Evolutionary conservation across 2,888 invertebrate genomes (phyloP).

Genomic region (Salpingus planirostris): DNA sequence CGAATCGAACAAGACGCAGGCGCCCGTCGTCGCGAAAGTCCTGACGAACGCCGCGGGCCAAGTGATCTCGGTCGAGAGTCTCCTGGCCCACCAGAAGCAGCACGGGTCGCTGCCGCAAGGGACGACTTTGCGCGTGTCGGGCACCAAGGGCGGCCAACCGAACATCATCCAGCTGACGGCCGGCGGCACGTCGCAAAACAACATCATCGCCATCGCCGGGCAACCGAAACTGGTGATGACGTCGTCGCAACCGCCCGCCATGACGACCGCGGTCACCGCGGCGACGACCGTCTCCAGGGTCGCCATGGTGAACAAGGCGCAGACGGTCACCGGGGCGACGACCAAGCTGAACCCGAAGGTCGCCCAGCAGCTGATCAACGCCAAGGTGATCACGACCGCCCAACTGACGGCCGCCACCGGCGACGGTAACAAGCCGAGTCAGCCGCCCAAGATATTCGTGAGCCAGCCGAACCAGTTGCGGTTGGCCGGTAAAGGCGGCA

Average conservation of each 20-base stretch:
- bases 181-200: conserved; percentile 42
- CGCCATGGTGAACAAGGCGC: conserved; percentile 19
- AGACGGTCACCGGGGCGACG: conserved; percentile 3
- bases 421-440: conserved; percentile 18
- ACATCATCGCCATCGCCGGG: conserved; percentile 36
- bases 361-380: conserved; percentile 41
- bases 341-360: conserved; percentile 36
- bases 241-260: conserved; percentile 16
- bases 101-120: conserved; percentile 46
- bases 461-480: conserved; percentile 17
- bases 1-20: conserved; percentile 38
- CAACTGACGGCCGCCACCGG: conserved; percentile 25
- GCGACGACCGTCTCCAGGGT: conserved; percentile 24
- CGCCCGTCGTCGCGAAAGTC: conserved; percentile 61
- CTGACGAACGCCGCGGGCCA: conserved; percentile 59
- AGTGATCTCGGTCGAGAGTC: conserved; percentile 51
- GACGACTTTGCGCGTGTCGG: conserved; percentile 43
- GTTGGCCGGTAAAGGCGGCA: conserved; percentile 22
- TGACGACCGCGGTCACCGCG: conserved; percentile 21
- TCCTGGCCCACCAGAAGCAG: conserved; percentile 47
- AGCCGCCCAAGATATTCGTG: conserved; percentile 29
- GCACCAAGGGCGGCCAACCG: conserved; percentile 41
- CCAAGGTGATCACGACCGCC: conserved; percentile 38
- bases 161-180: conserved; percentile 47
- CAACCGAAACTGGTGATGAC: conserved; percentile 36